A percentile compares a stretch with the other conserved stretches of the same genome.
Conservation (phyloP, 2,797 vertebrate species). For the Halcyon leucocephala region DNA sequence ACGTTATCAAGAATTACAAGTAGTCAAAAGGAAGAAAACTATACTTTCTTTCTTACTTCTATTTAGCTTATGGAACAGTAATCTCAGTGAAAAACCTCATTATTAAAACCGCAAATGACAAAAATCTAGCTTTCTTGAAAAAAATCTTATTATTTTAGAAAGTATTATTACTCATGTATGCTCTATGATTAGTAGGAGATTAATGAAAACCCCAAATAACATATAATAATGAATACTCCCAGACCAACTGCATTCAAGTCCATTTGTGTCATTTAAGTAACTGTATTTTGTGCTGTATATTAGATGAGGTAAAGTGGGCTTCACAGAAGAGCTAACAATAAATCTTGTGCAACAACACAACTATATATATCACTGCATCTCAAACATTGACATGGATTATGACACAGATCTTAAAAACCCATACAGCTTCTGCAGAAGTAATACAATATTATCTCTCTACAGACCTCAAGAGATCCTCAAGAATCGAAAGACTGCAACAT, state of each 20-base stretch:
- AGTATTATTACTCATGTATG: background rate
- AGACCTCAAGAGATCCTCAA: background rate
- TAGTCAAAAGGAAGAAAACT: background rate
- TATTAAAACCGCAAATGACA: background rate
- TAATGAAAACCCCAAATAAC: background rate
- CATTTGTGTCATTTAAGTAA: background rate
- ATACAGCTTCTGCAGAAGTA: background rate
- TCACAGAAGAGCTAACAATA: background rate
- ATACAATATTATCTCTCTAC: background rate
- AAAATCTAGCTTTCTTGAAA: background rate
- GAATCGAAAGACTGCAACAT: background rate
- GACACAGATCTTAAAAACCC: background rate
- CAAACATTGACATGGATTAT: background rate
- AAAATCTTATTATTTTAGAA: background rate
- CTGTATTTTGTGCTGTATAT: background rate
- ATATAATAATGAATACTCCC: background rate
- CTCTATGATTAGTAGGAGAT: background rate
- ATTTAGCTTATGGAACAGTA: background rate
- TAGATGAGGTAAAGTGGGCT: background rate
- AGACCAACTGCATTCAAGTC: background rate
- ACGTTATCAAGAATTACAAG: background rate
- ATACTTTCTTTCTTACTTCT: background rate
- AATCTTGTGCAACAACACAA: background rate
- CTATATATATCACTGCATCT: background rate
- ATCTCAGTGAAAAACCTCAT: background rate